phyloP scores from a whole-genome alignment of 2,113 vertebrate genomes.

The Australoheros scitulus region DNA sequence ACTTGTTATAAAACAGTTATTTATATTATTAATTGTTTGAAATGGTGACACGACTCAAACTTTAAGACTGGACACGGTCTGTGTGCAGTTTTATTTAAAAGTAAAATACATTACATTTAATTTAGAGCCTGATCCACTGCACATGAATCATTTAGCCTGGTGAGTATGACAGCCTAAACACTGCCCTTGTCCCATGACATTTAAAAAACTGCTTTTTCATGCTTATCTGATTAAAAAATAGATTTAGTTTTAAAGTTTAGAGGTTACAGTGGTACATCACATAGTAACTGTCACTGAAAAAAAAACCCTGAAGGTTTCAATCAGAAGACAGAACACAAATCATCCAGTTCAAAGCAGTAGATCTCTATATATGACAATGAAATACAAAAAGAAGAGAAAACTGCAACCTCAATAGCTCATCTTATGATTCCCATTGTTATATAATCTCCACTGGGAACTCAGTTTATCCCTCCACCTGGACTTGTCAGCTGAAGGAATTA shows the following conservation, averaged over 20 bases:
- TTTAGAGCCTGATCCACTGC: conserved; percentile 22
- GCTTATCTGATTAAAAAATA: background rate
- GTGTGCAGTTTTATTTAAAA: conserved; percentile 8
- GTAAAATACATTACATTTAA: conserved; percentile 38
- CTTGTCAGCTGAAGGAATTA: conserved; percentile 70
- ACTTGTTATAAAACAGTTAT: background rate
- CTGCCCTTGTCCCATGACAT: conserved; percentile 20
- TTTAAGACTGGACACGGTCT: background rate
- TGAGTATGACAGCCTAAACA: conserved; percentile 35
- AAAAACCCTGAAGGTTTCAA: background rate
- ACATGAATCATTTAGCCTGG: conserved; percentile 22
- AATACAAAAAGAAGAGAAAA: background rate
- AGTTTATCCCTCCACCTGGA: conserved; percentile 71
- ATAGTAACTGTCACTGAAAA: background rate
- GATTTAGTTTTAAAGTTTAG: background rate
- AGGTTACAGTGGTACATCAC: background rate
- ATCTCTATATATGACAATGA: background rate
- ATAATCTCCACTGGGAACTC: conserved; percentile 45
- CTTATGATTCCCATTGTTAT: conserved; percentile 38
- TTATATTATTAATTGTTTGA: background rate
- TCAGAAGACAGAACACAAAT: background rate
- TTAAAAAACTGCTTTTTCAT: conserved; percentile 12
- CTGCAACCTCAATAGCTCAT: background rate
- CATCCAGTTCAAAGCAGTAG: background rate
- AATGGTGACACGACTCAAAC: background rate